Percentiles rank a stretch among this genome's conserved stretches.
Conservation (phyloP, 2,113 vertebrate species). For the Psammodynastes pulverulentus region DNA sequence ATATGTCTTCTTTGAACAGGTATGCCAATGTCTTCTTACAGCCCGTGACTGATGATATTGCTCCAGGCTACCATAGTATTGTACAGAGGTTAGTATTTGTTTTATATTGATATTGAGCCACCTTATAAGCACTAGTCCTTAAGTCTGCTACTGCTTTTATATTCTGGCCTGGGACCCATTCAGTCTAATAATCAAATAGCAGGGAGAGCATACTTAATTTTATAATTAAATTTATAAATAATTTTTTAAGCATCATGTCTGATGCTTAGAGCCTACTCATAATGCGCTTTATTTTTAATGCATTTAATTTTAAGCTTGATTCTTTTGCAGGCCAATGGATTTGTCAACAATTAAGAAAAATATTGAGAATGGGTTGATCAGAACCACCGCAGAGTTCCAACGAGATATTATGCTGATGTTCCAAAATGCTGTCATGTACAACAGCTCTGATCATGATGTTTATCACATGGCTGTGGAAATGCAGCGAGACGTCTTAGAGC, state of each 20-base stretch:
- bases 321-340: slow-evolving; percentile 89
- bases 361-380: slow-evolving; percentile 95
- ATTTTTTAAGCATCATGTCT: no score
- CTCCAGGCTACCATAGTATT: slow-evolving; percentile 97
- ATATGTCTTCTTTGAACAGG: slow-evolving; percentile 65
- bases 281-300: neutral
- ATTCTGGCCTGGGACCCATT: neutral
- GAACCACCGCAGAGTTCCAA: slow-evolving; percentile 97
- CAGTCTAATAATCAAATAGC: neutral
- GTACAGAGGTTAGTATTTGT: slow-evolving; percentile 86
- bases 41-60: slow-evolving; percentile 97
- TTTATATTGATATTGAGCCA: neutral
- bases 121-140: neutral
- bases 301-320: neutral
- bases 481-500: slow-evolving; percentile 96
- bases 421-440: slow-evolving; percentile 99
- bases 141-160: neutral
- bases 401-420: slow-evolving; percentile 99
- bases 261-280: neutral
- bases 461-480: slow-evolving; percentile 99
- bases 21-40: slow-evolving; percentile 98
- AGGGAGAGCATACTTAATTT: neutral
- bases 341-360: slow-evolving; percentile 99
- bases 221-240: no score
- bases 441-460: slow-evolving; percentile 98